A percentile compares a stretch with the other conserved stretches of the same genome.
Evolutionary conservation across 2,797 vertebrate genomes (phyloP).

Genomic region (Parambassis ranga): DNA sequence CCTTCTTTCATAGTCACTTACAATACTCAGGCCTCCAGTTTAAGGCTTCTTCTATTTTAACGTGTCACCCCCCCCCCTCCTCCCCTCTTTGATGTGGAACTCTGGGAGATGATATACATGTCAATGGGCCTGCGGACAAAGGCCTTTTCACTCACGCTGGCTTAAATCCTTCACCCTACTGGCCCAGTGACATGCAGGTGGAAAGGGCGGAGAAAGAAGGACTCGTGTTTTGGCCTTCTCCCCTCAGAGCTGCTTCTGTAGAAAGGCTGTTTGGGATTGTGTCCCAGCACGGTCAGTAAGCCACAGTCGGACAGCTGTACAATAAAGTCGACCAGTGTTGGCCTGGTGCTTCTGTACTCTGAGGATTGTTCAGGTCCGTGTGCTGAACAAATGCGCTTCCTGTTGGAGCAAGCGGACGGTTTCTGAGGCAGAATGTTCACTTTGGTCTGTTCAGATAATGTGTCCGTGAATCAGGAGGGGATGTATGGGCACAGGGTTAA

Average conservation of each 20-base stretch:
- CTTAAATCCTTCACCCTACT: constrained; percentile 69
- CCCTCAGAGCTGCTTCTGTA: constrained; percentile 14
- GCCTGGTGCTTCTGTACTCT: constrained; percentile 6
- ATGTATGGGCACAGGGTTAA: constrained; percentile 9
- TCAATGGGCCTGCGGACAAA: constrained; percentile 78
- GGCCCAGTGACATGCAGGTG: constrained; percentile 70
- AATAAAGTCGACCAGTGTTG: constrained; percentile 30
- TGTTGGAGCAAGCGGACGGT: constrained; percentile 23
- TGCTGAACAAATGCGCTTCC: constrained; percentile 44
- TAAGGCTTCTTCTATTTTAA: constrained; percentile 50
- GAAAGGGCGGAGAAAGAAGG: constrained; percentile 41
- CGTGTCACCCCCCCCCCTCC: constrained; percentile 11
- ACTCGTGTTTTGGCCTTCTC: constrained; percentile 46
- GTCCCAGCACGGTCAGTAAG: constrained; percentile 37
- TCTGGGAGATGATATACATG: constrained; percentile 79
- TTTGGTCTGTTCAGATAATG: constrained; percentile 31
- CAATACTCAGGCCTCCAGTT: constrained; percentile 46
- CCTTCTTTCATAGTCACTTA: constrained; percentile 62
- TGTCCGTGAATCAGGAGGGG: constrained; percentile 27
- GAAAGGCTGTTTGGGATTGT: constrained; percentile 27
- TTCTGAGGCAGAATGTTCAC: constrained; percentile 52
- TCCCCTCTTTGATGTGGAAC: constrained; percentile 58
- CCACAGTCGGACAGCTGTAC: constrained; percentile 45
- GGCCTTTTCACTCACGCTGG: constrained; percentile 69
- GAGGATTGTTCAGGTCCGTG: constrained; percentile 40